phyloP scores from a whole-genome alignment of 2,113 vertebrate species.

The Tychaedon coryphoeus region DNA sequence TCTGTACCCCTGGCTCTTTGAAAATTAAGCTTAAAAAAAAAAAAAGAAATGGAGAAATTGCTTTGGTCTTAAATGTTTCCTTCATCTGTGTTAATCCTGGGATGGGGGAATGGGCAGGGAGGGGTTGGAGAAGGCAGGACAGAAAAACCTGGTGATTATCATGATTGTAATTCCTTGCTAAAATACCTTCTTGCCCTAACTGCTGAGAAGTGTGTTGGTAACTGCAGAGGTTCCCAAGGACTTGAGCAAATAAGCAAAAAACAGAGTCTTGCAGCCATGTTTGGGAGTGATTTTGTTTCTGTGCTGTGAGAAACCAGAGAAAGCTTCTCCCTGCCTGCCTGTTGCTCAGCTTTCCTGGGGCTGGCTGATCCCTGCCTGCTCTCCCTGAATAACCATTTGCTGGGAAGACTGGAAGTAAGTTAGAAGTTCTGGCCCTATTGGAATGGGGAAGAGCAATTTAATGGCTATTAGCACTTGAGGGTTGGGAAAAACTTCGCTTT shows the following conservation, averaged over 20 bases:
- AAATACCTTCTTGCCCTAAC: slow-evolving; percentile 21
- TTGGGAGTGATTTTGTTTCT: background rate
- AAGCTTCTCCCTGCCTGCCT: background rate
- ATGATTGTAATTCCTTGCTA: background rate
- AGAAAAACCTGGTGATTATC: background rate
- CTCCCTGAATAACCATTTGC: background rate
- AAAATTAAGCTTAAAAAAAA: background rate
- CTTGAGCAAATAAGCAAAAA: slow-evolving; percentile 50
- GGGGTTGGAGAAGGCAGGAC: background rate
- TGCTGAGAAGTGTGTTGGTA: slow-evolving; percentile 50
- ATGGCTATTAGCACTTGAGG: background rate
- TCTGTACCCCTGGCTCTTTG: background rate
- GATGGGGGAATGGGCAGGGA: background rate
- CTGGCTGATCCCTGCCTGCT: background rate
- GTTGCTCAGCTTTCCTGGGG: background rate
- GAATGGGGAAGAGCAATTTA: background rate
- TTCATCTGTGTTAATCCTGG: background rate
- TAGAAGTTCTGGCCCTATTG: background rate
- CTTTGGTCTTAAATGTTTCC: slow-evolving; percentile 12
- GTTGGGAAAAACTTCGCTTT: background rate
- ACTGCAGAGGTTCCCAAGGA: slow-evolving; percentile 44
- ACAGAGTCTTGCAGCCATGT: background rate
- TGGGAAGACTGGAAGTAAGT: background rate
- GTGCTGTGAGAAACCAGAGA: background rate
- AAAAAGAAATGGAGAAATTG: background rate